Evolutionary conservation across 2,888 invertebrate genomes (phyloP).

Genomic region (Machimus atricapillus): DNA sequence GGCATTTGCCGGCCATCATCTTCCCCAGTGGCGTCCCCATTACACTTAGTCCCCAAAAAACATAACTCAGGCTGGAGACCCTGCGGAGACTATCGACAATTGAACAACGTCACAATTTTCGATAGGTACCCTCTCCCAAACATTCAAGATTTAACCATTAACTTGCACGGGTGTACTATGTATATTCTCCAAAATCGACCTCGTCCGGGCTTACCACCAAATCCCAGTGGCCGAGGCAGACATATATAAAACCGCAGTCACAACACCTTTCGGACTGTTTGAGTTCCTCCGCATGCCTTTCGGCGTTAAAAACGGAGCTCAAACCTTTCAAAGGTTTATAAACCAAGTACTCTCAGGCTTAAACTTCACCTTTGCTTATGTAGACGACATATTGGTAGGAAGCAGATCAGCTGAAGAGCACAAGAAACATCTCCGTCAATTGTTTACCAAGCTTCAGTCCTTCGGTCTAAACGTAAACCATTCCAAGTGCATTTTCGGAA

Average conservation of each 20-base stretch:
- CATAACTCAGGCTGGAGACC: conserved; percentile 25
- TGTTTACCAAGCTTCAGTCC: conserved; percentile 47
- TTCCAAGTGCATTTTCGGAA: conserved; percentile 40
- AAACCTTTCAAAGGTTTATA: conserved; percentile 53
- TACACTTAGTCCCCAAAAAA: no score
- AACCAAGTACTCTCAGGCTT: conserved; percentile 49
- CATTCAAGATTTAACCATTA: conserved; percentile 13
- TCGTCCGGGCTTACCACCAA: conserved; percentile 54
- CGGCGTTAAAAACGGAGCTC: conserved; percentile 49
- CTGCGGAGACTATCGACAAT: conserved; percentile 19
- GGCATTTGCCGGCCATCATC: conserved; percentile 51
- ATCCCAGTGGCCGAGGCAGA: conserved; percentile 53
- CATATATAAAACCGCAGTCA: conserved; percentile 55
- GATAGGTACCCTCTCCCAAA: conserved; percentile 33
- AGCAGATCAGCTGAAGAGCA: conserved; percentile 45
- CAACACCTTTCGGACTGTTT: conserved; percentile 54
- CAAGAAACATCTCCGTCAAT: conserved; percentile 41
- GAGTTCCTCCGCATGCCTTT: conserved; percentile 54
- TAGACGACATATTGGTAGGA: conserved; percentile 51
- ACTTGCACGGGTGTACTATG: not conserved
- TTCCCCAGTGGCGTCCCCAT: conserved; percentile 49
- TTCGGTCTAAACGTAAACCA: conserved; percentile 48
- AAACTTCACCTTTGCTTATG: conserved; percentile 49
- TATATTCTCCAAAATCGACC: conserved; percentile 50
- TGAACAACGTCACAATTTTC: conserved; percentile 10